A percentile compares a stretch with the other conserved stretches of the same genome.
Evolutionary conservation across 2,797 vertebrate genomes (phyloP).

Genomic region (Amazonetta brasiliensis): DNA sequence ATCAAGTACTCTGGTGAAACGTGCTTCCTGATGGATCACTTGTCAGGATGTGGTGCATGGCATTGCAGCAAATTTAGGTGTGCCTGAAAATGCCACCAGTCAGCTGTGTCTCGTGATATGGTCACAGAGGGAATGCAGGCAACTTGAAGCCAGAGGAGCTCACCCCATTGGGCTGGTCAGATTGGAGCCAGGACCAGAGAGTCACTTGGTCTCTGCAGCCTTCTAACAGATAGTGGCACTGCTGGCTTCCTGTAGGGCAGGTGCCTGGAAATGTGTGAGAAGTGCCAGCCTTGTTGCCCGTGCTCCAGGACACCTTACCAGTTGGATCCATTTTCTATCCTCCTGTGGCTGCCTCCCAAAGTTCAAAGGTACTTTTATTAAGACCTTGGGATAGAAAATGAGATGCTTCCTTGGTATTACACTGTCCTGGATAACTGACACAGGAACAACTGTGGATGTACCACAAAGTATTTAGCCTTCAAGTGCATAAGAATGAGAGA

Average conservation of each 20-base stretch:
- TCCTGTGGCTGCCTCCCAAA: background rate
- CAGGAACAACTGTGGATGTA: background rate
- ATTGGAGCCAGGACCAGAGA: background rate
- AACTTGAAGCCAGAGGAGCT: background rate
- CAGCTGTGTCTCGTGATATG: background rate
- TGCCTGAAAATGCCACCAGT: background rate
- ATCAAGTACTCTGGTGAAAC: background rate
- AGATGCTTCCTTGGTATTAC: background rate
- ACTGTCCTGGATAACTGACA: background rate
- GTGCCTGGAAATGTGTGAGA: background rate
- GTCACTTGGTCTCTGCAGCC: background rate
- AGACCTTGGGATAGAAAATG: background rate
- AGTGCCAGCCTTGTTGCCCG: background rate
- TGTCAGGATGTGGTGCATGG: background rate
- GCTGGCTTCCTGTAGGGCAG: background rate
- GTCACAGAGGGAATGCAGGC: background rate
- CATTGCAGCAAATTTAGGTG: rapidly evolving
- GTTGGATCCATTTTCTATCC: background rate
- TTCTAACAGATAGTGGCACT: background rate
- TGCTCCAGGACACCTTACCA: background rate
- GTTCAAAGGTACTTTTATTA: background rate
- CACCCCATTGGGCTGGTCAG: background rate
- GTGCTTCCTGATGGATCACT: background rate
- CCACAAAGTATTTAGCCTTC: background rate
- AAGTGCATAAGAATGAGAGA: background rate